phyloP scores from a whole-genome alignment of 2,888 invertebrate species.

The Dryobota labecula region DNA sequence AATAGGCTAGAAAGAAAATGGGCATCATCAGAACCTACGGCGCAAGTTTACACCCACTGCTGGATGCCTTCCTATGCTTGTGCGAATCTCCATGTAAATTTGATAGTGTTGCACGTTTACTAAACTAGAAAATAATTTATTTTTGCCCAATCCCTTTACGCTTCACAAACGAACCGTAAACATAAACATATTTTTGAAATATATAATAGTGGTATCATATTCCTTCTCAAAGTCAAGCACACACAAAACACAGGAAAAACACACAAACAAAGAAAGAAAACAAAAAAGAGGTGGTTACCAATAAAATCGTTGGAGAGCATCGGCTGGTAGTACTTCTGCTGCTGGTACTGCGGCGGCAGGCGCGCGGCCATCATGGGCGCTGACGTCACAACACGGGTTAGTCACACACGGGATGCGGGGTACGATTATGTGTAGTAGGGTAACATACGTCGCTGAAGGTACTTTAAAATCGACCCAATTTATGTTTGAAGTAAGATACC shows the following conservation, averaged over 20 bases:
- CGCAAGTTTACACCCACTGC: background rate
- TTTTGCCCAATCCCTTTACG: background rate
- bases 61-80: background rate
- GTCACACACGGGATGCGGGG: slow-evolving; percentile 71
- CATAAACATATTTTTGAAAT: no score
- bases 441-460: background rate
- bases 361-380: slow-evolving; percentile 73
- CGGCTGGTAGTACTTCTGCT: slow-evolving; percentile 85
- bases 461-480: background rate
- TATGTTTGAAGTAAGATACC: background rate
- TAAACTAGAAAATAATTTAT: background rate
- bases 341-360: slow-evolving; percentile 76
- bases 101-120: background rate
- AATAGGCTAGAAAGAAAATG: background rate
- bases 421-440: slow-evolving; percentile 20
- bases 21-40: background rate
- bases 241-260: background rate
- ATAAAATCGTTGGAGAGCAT: slow-evolving; percentile 86
- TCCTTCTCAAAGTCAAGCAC: slow-evolving; percentile 5
- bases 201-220: background rate
- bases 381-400: slow-evolving; percentile 73
- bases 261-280: background rate
- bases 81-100: background rate
- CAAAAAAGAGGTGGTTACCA: slow-evolving; percentile 73
- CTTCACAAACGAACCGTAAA: no score